A percentile compares a stretch with the other conserved stretches of the same genome.
Evolutionary conservation across 2,113 vertebrate genomes (phyloP).

Genomic region (Phylloscopus trochiloides): DNA sequence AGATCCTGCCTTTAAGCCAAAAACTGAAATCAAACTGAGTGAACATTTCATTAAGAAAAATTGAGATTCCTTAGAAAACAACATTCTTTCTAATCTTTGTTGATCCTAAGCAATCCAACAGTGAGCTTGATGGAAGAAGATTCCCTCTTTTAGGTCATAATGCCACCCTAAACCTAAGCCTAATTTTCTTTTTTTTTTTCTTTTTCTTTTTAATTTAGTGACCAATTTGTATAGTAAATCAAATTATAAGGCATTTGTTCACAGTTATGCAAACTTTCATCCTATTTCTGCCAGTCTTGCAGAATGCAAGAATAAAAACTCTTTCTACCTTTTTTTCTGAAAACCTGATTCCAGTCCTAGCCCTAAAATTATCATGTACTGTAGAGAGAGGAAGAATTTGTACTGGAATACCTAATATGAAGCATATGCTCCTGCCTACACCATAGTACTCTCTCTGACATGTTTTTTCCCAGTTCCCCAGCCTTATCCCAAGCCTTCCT

Average conservation of each 20-base stretch:
- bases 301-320: slow-evolving; percentile 9
- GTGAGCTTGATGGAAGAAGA: not conserved
- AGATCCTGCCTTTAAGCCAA: not conserved
- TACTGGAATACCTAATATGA: slow-evolving; percentile 57
- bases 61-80: not conserved
- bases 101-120: not conserved
- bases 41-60: not conserved
- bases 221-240: not conserved
- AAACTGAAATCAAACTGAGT: not conserved
- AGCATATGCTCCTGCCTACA: slow-evolving; percentile 50
- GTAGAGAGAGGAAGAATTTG: slow-evolving; percentile 23
- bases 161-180: not conserved
- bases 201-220: not conserved
- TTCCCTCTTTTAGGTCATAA: not conserved
- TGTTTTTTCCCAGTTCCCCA: slow-evolving; percentile 37
- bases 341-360: slow-evolving; percentile 1
- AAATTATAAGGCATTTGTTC: not conserved
- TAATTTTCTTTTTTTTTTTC: not conserved
- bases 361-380: slow-evolving; percentile 56
- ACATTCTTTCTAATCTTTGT: not conserved
- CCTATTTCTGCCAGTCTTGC: not conserved
- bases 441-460: slow-evolving; percentile 40
- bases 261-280: not conserved
- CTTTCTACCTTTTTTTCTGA: slow-evolving; percentile 40
- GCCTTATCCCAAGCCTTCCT: slow-evolving; percentile 15